These are phyloP conservation scores for Ectropis crepuscularia DNA, from an alignment of 2,888 invertebrate species.

Conservation along the genomic window DNA sequence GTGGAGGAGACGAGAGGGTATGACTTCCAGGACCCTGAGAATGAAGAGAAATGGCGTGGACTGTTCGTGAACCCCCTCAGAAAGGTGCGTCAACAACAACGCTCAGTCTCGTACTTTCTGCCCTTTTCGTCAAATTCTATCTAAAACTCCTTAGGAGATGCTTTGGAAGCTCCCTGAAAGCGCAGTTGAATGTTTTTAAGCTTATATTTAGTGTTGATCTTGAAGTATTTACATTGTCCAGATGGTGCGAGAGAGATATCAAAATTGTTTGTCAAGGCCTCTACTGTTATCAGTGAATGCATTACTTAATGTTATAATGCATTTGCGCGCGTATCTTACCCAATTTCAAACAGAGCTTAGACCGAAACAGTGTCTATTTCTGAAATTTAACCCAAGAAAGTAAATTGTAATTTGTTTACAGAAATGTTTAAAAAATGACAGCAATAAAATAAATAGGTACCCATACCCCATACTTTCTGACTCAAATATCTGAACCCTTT, in stretches of 20 bases:
- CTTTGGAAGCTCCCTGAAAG: background rate
- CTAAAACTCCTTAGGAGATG: slow-evolving; percentile 1
- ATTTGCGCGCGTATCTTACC: slow-evolving; percentile 1
- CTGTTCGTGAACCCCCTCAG: slow-evolving; percentile 94
- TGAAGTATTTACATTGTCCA: background rate
- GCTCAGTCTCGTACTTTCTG: slow-evolving; percentile 2
- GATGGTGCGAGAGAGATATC: slow-evolving; percentile 9
- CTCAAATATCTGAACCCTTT: too few relatives aligned
- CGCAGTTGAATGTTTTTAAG: background rate
- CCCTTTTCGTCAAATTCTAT: slow-evolving; percentile 1
- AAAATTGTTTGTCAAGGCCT: slow-evolving; percentile 14
- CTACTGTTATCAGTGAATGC: slow-evolving; percentile 18
- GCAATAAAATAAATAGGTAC: too few relatives aligned
- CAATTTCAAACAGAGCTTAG: too few relatives aligned
- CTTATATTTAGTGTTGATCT: slow-evolving; percentile 9
- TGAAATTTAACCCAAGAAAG: too few relatives aligned
- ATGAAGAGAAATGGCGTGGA: slow-evolving; percentile 96
- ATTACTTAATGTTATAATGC: slow-evolving; percentile 8
- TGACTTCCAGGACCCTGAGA: slow-evolving; percentile 95
- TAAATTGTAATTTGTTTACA: too few relatives aligned
- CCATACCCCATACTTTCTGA: too few relatives aligned
- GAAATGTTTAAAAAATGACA: too few relatives aligned
- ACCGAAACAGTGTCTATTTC: too few relatives aligned
- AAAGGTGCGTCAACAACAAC: slow-evolving; percentile 87
- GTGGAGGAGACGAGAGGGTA: slow-evolving; percentile 86